phyloP scores from a whole-genome alignment of 92 coral and sea anemone genomes.

The Ricordea florida region DNA sequence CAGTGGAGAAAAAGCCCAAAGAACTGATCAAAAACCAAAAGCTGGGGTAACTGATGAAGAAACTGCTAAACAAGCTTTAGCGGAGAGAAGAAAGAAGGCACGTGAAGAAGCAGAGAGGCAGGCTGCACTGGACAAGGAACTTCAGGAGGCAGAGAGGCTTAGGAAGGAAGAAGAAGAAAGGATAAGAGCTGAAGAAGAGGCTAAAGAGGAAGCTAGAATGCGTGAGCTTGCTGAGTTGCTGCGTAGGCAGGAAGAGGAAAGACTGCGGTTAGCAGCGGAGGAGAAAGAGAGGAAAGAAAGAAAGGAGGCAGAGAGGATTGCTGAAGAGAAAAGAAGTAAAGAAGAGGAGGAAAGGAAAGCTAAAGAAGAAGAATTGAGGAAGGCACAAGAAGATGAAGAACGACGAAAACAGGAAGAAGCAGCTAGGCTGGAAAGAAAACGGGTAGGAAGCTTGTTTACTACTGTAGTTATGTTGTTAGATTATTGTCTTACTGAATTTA shows the following conservation, averaged over 20 bases:
- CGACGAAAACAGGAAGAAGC: constrained; percentile 83
- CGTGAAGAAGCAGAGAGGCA: constrained; percentile 98
- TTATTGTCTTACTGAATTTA: no score
- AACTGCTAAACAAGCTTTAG: constrained; percentile 91
- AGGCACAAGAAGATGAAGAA: constrained; percentile 89
- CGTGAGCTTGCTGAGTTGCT: constrained; percentile 79
- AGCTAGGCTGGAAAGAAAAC: constrained; percentile 87
- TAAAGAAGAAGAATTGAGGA: constrained; percentile 64
- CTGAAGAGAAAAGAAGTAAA: constrained; percentile 75
- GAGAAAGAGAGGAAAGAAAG: constrained; percentile 67
- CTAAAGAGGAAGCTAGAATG: constrained; percentile 84
- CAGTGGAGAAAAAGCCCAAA: constrained; percentile 57
- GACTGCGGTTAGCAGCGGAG: constrained; percentile 61
- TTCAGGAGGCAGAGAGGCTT: constrained; percentile 81
- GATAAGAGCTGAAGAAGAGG: constrained; percentile 84
- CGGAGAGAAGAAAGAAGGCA: constrained; percentile 91
- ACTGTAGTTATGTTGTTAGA: background rate
- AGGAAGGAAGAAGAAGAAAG: constrained; percentile 91
- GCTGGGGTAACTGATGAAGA: constrained; percentile 90
- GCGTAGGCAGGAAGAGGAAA: constrained; percentile 84
- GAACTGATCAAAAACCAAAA: constrained; percentile 80
- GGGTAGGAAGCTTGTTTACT: constrained; percentile 51
- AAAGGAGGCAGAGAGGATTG: constrained; percentile 78
- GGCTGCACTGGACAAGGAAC: constrained; percentile 89
- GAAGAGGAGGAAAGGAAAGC: constrained; percentile 84